These are phyloP conservation scores for Gymnobelideus leadbeateri DNA, from an alignment of 2,113 vertebrate genomes.

Conservation along the genomic window DNA sequence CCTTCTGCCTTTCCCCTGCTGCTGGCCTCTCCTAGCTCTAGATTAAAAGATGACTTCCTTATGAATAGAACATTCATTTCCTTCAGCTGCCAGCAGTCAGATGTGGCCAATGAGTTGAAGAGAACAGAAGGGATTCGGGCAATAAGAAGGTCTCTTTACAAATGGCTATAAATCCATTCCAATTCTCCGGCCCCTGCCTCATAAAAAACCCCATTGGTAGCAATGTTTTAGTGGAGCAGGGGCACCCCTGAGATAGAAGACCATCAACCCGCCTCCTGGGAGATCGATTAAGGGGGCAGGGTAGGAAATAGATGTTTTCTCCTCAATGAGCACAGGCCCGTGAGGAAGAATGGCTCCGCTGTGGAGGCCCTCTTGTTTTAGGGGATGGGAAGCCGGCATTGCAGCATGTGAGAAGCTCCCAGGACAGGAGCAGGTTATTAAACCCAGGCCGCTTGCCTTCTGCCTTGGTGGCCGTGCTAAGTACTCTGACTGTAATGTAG, in stretches of 20 bases:
- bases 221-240: background rate
- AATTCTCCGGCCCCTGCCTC: background rate
- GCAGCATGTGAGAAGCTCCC: slow-evolving; percentile 18
- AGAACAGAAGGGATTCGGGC: slow-evolving; percentile 12
- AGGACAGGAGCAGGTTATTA: slow-evolving; percentile 69
- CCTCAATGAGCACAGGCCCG: background rate
- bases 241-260: background rate
- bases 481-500: slow-evolving; percentile 59
- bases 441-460: slow-evolving; percentile 59
- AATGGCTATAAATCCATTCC: background rate
- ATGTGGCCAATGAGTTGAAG: slow-evolving; percentile 2
- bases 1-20: background rate
- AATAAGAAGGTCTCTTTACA: background rate
- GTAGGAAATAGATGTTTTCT: background rate
- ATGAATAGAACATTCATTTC: slow-evolving; percentile 9
- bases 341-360: background rate
- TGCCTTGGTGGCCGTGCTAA: slow-evolving; percentile 76
- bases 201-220: background rate
- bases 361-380: background rate
- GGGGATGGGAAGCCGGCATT: background rate
- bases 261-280: background rate
- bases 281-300: background rate
- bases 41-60: background rate
- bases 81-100: background rate
- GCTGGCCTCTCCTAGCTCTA: background rate